A percentile compares a stretch with the other conserved stretches of the same genome.
These are phyloP conservation scores for Psylliodes chrysocephalus DNA, from an alignment of 2,888 invertebrate genomes.

Conservation along the genomic window DNA sequence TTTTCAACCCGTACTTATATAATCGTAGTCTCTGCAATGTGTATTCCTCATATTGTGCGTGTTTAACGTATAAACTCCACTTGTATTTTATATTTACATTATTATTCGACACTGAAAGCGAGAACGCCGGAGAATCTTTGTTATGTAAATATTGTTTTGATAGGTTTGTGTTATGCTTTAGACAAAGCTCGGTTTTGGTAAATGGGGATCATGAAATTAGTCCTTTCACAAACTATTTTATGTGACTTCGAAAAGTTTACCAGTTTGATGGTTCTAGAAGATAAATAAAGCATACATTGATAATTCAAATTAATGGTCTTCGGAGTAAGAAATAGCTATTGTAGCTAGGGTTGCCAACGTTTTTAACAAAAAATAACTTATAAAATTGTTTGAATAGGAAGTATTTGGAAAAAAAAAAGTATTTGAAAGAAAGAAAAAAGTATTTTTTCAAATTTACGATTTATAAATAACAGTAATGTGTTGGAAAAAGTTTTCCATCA, in stretches of 20 bases:
- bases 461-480: no score
- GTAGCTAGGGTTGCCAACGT: no score
- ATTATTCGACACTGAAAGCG: not conserved
- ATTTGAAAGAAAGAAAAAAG: no score
- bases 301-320: no score
- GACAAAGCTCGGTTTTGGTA: not conserved
- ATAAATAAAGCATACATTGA: no score
- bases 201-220: not conserved
- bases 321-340: no score
- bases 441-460: no score
- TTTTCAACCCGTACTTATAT: not conserved
- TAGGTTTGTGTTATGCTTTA: not conserved
- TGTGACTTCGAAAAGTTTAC: not conserved
- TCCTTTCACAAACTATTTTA: not conserved
- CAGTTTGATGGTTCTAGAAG: not conserved
- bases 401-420: no score
- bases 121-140: constrained; percentile 1
- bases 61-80: not conserved
- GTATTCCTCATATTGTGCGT: not conserved
- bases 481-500: no score
- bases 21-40: not conserved
- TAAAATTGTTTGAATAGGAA: no score
- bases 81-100: constrained; percentile 2
- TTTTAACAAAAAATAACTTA: no score
- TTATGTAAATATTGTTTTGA: constrained; percentile 16